Percentiles rank a stretch among this genome's conserved stretches.
These are phyloP conservation scores for Forbesichthys papilliferus DNA, from an alignment of 2,113 vertebrate species.

Conservation along the genomic window DNA sequence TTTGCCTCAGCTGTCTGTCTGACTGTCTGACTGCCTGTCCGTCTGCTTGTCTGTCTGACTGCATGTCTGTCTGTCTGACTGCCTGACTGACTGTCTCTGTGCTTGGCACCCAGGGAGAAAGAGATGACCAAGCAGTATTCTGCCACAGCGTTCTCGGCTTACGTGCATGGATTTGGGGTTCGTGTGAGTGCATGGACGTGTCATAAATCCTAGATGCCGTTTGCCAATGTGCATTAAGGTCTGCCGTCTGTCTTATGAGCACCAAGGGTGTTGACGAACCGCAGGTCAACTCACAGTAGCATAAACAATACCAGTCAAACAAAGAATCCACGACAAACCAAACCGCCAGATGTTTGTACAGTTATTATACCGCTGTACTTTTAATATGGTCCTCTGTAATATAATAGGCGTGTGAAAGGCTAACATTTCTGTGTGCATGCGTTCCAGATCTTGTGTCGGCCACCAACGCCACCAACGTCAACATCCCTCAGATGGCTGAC, in stretches of 20 bases:
- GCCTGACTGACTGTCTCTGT: constrained; percentile 19
- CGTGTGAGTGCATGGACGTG: constrained; percentile 8
- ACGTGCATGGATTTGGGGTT: constrained; percentile 13
- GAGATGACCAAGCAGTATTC: constrained; percentile 56
- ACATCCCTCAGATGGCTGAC: constrained; percentile 93
- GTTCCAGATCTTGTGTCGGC: constrained; percentile 92
- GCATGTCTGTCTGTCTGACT: neutral
- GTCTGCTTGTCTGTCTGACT: too few species aligned
- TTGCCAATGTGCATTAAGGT: constrained; percentile 41
- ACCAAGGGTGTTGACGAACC: constrained; percentile 23
- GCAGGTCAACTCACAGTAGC: neutral
- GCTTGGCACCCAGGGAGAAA: constrained; percentile 15
- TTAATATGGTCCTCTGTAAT: neutral
- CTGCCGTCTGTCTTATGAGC: constrained; percentile 23
- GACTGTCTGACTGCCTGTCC: too few species aligned
- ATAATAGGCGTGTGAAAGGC: neutral
- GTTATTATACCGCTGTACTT: too few species aligned
- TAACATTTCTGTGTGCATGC: constrained; percentile 19
- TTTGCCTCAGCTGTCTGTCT: too few species aligned
- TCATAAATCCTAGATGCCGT: constrained; percentile 11
- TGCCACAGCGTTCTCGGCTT: constrained; percentile 31
- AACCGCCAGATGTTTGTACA: neutral
- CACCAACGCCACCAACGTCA: constrained; percentile 98
- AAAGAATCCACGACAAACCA: neutral
- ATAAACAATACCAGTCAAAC: neutral